Conservation (phyloP, 2,113 vertebrate species). For the Tragelaphus buxtoni region DNA sequence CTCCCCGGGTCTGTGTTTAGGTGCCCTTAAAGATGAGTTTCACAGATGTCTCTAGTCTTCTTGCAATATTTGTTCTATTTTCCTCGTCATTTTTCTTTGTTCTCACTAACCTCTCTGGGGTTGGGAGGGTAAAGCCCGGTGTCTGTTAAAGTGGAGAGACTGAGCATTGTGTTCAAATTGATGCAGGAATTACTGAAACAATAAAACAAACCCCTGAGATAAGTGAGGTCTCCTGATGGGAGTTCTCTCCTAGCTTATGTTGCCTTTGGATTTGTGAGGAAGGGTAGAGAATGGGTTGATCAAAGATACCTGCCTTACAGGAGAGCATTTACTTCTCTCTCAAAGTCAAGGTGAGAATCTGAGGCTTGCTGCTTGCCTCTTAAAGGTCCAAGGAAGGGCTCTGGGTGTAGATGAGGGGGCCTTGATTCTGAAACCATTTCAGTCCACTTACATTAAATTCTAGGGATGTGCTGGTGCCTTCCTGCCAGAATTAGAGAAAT, state of each 20-base stretch:
- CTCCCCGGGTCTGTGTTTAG: background rate
- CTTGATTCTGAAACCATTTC: background rate
- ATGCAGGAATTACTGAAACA: background rate
- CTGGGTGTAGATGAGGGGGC: background rate
- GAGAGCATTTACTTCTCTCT: background rate
- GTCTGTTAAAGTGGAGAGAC: background rate
- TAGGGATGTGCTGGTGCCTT: background rate
- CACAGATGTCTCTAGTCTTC: too few species aligned
- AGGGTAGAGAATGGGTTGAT: too few species aligned
- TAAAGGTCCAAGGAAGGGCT: background rate
- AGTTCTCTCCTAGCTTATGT: background rate
- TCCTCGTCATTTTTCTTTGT: background rate
- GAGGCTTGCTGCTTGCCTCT: background rate
- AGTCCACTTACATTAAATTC: background rate
- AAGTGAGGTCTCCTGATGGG: background rate
- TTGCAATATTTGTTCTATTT: background rate
- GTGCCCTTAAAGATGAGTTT: background rate
- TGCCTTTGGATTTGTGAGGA: background rate
- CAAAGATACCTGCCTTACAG: background rate
- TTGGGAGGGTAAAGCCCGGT: background rate
- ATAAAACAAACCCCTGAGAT: background rate
- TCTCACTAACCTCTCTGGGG: background rate
- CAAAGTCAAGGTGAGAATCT: background rate
- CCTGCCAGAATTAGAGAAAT: background rate
- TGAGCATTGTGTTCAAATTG: background rate